Evolutionary conservation across 2,113 vertebrate species (phyloP), one percentile per base, ranked within the genome.

Genomic region (Odocoileus virginianus): DNA sequence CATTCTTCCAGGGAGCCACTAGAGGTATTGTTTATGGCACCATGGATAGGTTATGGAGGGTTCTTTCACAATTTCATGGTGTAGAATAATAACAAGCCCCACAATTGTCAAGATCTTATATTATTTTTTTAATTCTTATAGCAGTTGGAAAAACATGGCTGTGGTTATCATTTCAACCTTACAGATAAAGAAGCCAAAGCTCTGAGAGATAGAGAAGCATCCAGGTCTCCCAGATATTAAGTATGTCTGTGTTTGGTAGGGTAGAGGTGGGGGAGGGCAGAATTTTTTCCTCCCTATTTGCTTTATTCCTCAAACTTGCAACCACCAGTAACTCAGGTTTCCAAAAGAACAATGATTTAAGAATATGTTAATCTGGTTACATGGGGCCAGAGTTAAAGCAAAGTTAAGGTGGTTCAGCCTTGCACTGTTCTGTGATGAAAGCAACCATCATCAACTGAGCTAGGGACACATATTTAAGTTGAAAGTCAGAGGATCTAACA

Each of bases 1-100:
- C 10, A 25, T 86, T 76, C 50, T 94, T 87, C 78, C 36, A 61
- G 47, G 55, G 23, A 87, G 3, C 54, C 36, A 50, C 57, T 87
- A 50, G 74, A 54, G 57, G 55, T 36, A 84, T 89, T 54, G 45
- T 91, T 57, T 95, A 17, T 92, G 74, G 76, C 84, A 52, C 2
- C 12, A n/a, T 14, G 17, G 40, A 28, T 74, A 47, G 52, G 33
- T 43, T 67, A 84, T 87, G 16, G 79, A 60, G 14, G 28, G 9
- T 87, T 96, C n/a, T 98, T 83, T 88, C 61, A 89, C 67, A 17
- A 47, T 92, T 94, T 92, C 33, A 10, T 87, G 7, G 40, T 55
- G 27, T 33, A 83, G 86, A 86, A 64, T 43, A 54, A 33, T 50
- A 54, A 54, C 4, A 30, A 47, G 14, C 27, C 47, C 14, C 43